These are phyloP conservation scores for Ametastegia equiseti DNA, from an alignment of 2,888 invertebrate species.

Conservation along the genomic window DNA sequence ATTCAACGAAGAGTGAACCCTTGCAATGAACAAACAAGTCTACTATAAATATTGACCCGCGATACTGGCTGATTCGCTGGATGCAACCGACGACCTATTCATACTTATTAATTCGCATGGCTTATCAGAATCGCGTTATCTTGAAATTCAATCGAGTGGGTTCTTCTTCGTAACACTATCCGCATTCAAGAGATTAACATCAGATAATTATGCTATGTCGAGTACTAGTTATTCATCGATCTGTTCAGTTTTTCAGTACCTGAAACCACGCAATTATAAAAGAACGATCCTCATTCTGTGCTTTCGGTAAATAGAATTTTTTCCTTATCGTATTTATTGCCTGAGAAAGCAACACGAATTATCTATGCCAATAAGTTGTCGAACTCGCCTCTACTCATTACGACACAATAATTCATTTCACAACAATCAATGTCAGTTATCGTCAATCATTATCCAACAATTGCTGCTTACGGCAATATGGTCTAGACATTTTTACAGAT, in stretches of 20 bases:
- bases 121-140: neutral
- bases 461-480: no score
- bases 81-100: neutral
- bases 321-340: neutral
- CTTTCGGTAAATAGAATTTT: neutral
- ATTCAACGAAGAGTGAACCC: neutral
- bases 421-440: no score
- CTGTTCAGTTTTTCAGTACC: neutral
- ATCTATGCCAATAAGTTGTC: neutral
- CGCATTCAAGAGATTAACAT: constrained; percentile 4
- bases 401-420: no score
- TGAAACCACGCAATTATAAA: neutral
- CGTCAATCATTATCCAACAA: neutral
- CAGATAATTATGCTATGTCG: neutral
- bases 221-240: neutral
- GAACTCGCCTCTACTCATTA: neutral
- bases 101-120: neutral
- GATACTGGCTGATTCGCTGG: neutral
- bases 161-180: neutral
- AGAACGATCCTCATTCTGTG: neutral
- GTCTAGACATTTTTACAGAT: no score
- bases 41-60: neutral
- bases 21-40: neutral
- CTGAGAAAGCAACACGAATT: neutral
- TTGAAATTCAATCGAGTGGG: neutral